Base-by-base conservation (phyloP, 2,797 vertebrate genomes). In the Tachyglossus aculeatus region DNA sequence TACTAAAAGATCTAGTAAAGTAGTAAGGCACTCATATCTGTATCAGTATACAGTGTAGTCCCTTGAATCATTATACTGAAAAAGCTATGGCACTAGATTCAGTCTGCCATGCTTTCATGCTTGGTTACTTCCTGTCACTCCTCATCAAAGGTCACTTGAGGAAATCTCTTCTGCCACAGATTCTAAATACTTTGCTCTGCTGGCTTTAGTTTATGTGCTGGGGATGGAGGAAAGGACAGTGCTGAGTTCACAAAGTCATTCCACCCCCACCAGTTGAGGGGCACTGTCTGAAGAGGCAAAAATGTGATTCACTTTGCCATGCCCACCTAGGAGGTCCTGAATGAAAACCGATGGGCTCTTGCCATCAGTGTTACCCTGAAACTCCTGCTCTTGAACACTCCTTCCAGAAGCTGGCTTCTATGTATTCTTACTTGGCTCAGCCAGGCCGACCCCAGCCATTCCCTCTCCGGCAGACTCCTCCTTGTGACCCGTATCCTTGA, bases 21-120 rank as follows among this genome's bases (percentile, higher is more conserved):
- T 97, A 98, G 96, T 96, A 99, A 98, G 97, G 97, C 97, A 98
- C 97, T 96, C 95, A 87, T 88, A 92, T 91, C 82, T 92, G 88
- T 88, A 91, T n/a, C n/a, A n/a, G n/a, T 78, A 60, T 56, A 77
- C 77, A n/a, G n/a, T 74, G 78, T 73, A 85, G 87, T 88, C 79
- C 87, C 60, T 84, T 84, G 88, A 85, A 82, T 82, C 86, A 76
- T 83, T 79, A 83, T 85, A 77, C 72, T 68, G 78, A 83, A 81
- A 88, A 85, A 83, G 77, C 74, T 91, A 92, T 96, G 96, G 96
- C 96, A 96, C 95, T 67, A 52, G 8, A 3, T 88, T 73, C 77
- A 69, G 84, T 52, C 57, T 76, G 88, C 89, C 78, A 66, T 73
- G 22, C 73, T n/a, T 41, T 3, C 16, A 14, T 45, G 24, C 22